Conservation (phyloP, 2,888 invertebrate species). For the Pomacea canaliculata region DNA sequence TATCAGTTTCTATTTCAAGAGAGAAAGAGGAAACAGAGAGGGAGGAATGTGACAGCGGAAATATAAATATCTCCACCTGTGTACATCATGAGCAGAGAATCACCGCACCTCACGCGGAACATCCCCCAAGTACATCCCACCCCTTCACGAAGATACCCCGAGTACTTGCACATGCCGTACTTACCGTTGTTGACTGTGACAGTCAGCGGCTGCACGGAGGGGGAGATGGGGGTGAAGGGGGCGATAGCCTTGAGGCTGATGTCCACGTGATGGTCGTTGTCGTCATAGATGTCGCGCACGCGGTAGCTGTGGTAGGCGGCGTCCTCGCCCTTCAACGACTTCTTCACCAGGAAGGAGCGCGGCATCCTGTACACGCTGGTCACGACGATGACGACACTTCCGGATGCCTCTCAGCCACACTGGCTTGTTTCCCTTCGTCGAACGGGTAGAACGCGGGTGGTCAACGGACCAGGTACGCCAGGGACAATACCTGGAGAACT, state of each 20-base stretch:
- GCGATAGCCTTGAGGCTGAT: constrained; percentile 48
- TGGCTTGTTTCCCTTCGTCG: neutral
- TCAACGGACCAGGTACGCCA: neutral
- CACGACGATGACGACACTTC: neutral
- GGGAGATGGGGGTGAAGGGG: constrained; percentile 44
- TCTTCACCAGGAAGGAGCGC: constrained; percentile 63
- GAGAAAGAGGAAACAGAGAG: no score
- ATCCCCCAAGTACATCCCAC: no score
- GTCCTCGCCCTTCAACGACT: constrained; percentile 42
- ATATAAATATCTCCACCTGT: no score
- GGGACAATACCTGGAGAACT: no score
- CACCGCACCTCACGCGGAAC: no score
- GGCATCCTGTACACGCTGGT: constrained; percentile 45
- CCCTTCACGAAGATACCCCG: no score
- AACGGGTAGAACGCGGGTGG: neutral
- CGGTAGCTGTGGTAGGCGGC: constrained; percentile 46
- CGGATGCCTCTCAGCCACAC: neutral
- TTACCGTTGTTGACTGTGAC: constrained; percentile 59
- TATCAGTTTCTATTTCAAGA: no score
- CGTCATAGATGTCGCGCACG: constrained; percentile 43
- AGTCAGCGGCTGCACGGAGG: constrained; percentile 45
- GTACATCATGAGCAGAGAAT: no score
- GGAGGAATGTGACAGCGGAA: no score
- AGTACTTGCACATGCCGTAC: constrained; percentile 15
- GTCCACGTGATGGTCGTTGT: constrained; percentile 38